These are phyloP conservation scores for Zosterops japonicus DNA, from an alignment of 2,113 vertebrate species.

Conservation along the genomic window DNA sequence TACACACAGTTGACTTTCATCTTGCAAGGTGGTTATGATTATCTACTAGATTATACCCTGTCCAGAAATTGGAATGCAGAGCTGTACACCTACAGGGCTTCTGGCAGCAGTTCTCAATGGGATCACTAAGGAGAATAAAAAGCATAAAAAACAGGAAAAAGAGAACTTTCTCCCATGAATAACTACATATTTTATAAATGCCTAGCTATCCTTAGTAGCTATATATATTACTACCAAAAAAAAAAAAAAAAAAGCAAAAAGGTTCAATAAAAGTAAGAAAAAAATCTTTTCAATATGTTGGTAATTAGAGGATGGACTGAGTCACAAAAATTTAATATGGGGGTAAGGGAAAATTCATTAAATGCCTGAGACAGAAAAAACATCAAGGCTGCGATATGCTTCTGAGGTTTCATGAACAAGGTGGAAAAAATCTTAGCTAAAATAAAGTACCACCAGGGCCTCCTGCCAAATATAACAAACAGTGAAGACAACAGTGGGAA, in stretches of 20 bases:
- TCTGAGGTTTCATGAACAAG: not conserved
- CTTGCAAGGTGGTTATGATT: not conserved
- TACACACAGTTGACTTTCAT: not conserved
- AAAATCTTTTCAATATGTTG: not conserved
- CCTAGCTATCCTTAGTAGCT: not conserved
- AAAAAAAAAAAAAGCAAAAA: not conserved
- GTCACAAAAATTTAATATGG: not conserved
- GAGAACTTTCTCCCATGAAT: not conserved
- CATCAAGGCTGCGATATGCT: not conserved
- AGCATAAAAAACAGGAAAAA: not conserved
- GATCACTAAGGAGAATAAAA: not conserved
- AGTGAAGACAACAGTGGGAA: conserved; percentile 19
- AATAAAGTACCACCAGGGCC: not conserved
- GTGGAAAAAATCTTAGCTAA: conserved; percentile 29
- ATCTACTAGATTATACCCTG: not conserved
- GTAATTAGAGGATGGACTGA: not conserved
- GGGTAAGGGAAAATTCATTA: not conserved
- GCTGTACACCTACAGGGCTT: not conserved
- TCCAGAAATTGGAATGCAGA: not conserved
- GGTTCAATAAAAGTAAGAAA: not conserved
- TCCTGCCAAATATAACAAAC: conserved; percentile 32
- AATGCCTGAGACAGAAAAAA: not conserved
- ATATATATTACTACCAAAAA: not conserved
- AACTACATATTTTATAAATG: not conserved
- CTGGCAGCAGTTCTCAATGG: not conserved